Evolutionary conservation across 2,888 invertebrate genomes (phyloP).

Genomic region (Cinara cedri): DNA sequence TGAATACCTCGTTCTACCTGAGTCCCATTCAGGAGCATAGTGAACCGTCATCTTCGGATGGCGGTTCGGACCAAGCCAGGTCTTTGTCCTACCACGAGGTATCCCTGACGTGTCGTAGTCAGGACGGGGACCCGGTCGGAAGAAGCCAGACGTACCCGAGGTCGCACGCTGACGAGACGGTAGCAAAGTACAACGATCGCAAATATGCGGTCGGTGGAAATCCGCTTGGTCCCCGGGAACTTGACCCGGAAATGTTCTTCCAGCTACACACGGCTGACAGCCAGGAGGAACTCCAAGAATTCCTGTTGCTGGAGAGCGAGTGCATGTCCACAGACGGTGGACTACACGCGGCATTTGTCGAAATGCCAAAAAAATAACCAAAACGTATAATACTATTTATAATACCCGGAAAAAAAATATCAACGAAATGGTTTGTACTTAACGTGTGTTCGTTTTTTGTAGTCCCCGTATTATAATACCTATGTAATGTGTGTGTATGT

Average conservation of each 20-base stretch:
- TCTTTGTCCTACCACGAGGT: conserved; percentile 59
- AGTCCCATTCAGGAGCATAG: conserved; percentile 69
- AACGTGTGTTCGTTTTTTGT: background rate
- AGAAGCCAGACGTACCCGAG: conserved; percentile 66
- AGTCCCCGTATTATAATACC: background rate
- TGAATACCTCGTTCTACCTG: conserved; percentile 62
- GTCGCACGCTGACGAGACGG: conserved; percentile 61
- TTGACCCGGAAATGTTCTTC: conserved; percentile 67
- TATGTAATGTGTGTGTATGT: background rate
- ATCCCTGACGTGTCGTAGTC: background rate
- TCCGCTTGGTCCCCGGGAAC: conserved; percentile 68
- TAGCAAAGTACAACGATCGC: conserved; percentile 13
- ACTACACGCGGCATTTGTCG: conserved; percentile 64
- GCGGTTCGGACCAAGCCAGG: conserved; percentile 54
- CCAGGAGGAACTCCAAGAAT: conserved; percentile 70
- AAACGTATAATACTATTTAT: background rate
- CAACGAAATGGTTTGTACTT: conserved; percentile 30
- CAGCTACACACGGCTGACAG: conserved; percentile 70
- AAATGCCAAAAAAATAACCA: conserved; percentile 19
- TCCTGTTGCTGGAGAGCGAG: conserved; percentile 69
- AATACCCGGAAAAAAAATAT: background rate
- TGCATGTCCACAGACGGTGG: conserved; percentile 66
- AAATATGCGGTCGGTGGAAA: conserved; percentile 60
- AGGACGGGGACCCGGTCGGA: conserved; percentile 18
- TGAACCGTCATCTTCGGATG: conserved; percentile 63